A percentile compares a stretch with the other conserved stretches of the same genome.
These are phyloP conservation scores for Drosophila jambulina DNA, from an alignment of 1,140 invertebrate genomes.

Conservation along the genomic window DNA sequence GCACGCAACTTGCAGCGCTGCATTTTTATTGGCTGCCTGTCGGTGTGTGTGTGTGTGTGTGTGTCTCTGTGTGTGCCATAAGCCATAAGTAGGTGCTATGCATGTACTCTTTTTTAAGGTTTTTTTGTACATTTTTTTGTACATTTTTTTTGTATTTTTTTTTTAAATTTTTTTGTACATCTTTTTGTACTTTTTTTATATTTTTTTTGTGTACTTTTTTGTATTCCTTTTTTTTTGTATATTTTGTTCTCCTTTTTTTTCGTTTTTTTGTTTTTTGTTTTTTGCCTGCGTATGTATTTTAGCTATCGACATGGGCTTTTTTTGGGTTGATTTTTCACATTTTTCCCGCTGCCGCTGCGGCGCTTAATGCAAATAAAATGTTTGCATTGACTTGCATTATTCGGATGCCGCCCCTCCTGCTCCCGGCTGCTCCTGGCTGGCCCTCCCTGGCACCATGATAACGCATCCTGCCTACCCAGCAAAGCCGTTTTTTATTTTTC, in stretches of 20 bases:
- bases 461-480: constrained; percentile 27
- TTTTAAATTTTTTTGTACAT: background rate
- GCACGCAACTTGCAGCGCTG: constrained; percentile 79
- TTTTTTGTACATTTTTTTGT: constrained; percentile 4
- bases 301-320: constrained; percentile 55
- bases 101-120: constrained; percentile 27
- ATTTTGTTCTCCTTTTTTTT: constrained; percentile 18
- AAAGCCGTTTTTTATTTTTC: constrained; percentile 55
- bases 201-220: constrained; percentile 12
- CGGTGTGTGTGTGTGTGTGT: constrained; percentile 19
- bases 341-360: constrained; percentile 38
- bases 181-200: constrained; percentile 13
- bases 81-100: constrained; percentile 76
- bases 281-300: constrained; percentile 64
- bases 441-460: background rate
- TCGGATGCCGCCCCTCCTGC: constrained; percentile 33
- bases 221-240: constrained; percentile 8
- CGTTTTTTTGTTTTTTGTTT: constrained; percentile 8
- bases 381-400: constrained; percentile 85
- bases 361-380: constrained; percentile 84
- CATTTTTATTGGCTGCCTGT: constrained; percentile 84
- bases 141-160: constrained; percentile 10
- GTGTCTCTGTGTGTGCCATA: constrained; percentile 20
- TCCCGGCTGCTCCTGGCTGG: too few species aligned
- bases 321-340: constrained; percentile 32